Evolutionary conservation across 2,888 invertebrate species (phyloP).

Genomic region (Polydrusus pterygomalis): DNA sequence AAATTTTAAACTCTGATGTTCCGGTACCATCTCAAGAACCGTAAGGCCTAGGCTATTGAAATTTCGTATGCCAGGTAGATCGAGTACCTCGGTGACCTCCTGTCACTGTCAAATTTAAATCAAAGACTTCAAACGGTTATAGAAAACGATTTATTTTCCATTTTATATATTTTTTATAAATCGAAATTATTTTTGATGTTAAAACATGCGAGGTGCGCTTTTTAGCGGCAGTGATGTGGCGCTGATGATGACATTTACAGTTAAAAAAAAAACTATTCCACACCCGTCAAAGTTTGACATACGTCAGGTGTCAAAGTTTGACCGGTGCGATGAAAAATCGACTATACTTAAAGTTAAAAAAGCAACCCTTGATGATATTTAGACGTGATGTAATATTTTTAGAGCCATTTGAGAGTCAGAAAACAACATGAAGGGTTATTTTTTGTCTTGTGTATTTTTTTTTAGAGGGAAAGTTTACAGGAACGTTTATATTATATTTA

Average conservation of each 20-base stretch:
- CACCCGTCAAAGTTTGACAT: conserved; percentile 11
- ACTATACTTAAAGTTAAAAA: conserved; percentile 35
- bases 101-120: conserved; percentile 23
- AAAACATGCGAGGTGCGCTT: conserved; percentile 62
- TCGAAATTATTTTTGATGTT: conserved; percentile 53
- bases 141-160: conserved; percentile 68
- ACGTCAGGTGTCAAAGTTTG: conserved; percentile 28
- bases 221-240: conserved; percentile 56
- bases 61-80: too few species aligned
- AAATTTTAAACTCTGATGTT: too few species aligned
- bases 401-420: conserved; percentile 64
- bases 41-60: too few species aligned
- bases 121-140: conserved; percentile 64
- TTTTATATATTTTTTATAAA: conserved; percentile 55
- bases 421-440: conserved; percentile 49
- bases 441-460: conserved; percentile 39
- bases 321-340: neutral
- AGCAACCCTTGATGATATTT: conserved; percentile 52
- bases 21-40: too few species aligned
- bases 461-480: neutral
- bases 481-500: conserved; percentile 1
- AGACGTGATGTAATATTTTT: conserved; percentile 62
- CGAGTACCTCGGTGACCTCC: too few species aligned
- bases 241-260: conserved; percentile 42
- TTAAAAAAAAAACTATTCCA: conserved; percentile 12